Base-by-base conservation (phyloP, 2,888 invertebrate genomes). In the Hoplodrina blanda region DNA sequence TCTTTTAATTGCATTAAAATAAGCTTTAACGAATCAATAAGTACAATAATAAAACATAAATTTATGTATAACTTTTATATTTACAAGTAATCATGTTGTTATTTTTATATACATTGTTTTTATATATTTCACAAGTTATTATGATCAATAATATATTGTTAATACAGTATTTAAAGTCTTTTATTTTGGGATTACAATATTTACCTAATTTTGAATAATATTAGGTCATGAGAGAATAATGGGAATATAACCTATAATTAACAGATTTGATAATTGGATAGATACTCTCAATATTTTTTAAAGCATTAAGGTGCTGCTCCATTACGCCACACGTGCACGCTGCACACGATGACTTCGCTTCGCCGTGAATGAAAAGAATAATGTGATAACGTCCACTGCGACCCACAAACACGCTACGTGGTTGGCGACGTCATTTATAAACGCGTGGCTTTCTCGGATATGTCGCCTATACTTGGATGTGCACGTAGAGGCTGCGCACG, bases 51-150 rank as follows among this genome's bases (percentile, higher is more conserved):
- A 52, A 69, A 69, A 61, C 19, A 33, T 25, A 46, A 68, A 65
- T 30, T 0, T 67, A 33, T 72, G 57, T 55, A 46, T 65, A 60
- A 46, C 13, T 0, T n/a, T 56, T 79, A 65, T 78, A 79, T 77
- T 78, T 73, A 78, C 64, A 74, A 15, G 25, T 53, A 17, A 76
- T 55, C 19, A 57, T 59, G 50, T 62, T 73, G 66, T 77, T 76
- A 77, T 71, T 61, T 56, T 73, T 62, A 62, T 66, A 76, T 54
- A 62, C 15, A 73, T 41, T 49, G 50, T 64, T 57, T 62, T 61
- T 55, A 54, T 68, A 59, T 64, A 33, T 55, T 55, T 60, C 60
- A 78, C 25, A 78, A 44, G 46, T 62, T 78, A 52, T 55, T 61
- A 54, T 73, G 30, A 73, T 62, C 50, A 59, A 62, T 37, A 72